Evolutionary conservation across 1,140 invertebrate genomes (phyloP).

Genomic region (Caenorhabditis remanei): DNA sequence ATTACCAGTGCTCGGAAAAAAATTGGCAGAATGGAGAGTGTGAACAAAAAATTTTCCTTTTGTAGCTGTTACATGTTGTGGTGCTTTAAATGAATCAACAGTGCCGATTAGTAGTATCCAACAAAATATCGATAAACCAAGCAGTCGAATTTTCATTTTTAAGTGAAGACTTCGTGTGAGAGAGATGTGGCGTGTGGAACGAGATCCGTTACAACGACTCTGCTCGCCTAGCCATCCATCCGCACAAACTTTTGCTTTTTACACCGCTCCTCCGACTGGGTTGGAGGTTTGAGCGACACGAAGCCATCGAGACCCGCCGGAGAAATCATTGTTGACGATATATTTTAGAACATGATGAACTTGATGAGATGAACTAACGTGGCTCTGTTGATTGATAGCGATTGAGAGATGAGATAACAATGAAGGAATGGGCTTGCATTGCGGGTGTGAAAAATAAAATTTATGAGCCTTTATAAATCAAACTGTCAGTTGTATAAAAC

Average conservation of each 20-base stretch:
- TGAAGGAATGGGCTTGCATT: neutral
- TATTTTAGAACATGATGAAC: slow-evolving; percentile 51
- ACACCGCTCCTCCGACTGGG: slow-evolving; percentile 35
- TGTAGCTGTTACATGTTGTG: slow-evolving; percentile 65
- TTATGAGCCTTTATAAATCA: too few relatives aligned
- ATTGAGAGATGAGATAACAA: neutral
- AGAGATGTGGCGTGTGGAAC: slow-evolving; percentile 47
- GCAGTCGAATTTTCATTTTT: slow-evolving; percentile 47
- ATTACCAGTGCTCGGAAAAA: slow-evolving; percentile 74
- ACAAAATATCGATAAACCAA: neutral
- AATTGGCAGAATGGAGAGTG: slow-evolving; percentile 74
- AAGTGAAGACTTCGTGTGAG: slow-evolving; percentile 43
- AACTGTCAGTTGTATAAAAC: too few relatives aligned
- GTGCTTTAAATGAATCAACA: slow-evolving; percentile 3
- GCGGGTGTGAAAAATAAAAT: too few relatives aligned
- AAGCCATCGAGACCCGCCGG: neutral
- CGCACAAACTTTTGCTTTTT: slow-evolving; percentile 51
- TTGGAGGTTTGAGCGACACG: slow-evolving; percentile 32
- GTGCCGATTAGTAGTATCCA: neutral
- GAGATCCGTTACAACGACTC: slow-evolving; percentile 50
- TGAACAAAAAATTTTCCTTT: slow-evolving; percentile 74
- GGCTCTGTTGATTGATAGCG: slow-evolving; percentile 21
- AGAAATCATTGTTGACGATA: slow-evolving; percentile 44
- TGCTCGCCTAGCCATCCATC: slow-evolving; percentile 8
- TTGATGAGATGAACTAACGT: slow-evolving; percentile 44